Evolutionary conservation across 2,888 invertebrate genomes (phyloP).

Genomic region (Antheraea assamensis): DNA sequence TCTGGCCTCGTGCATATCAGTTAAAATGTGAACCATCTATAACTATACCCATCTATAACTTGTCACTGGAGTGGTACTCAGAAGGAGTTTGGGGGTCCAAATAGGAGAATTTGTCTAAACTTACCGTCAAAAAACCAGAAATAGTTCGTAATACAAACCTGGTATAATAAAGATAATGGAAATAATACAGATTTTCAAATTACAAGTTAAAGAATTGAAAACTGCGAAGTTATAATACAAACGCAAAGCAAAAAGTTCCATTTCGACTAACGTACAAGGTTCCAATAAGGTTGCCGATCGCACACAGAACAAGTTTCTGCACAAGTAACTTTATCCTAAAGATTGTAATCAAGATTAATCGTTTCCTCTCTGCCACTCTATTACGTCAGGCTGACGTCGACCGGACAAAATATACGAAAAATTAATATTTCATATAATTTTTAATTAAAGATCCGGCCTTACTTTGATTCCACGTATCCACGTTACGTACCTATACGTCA

Average conservation of each 20-base stretch:
- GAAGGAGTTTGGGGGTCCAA: neutral
- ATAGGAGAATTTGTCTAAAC: neutral
- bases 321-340: conserved; percentile 42
- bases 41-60: neutral
- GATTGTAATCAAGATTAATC: conserved; percentile 55
- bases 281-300: conserved; percentile 27
- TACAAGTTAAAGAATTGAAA: neutral
- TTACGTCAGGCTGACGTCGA: conserved; percentile 19
- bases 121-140: neutral
- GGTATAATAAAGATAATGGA: neutral
- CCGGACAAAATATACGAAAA: conserved; percentile 8
- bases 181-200: neutral
- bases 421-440: neutral
- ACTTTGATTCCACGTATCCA: neutral
- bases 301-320: conserved; percentile 41
- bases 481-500: neutral
- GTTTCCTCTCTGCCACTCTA: conserved; percentile 39
- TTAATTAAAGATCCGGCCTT: neutral
- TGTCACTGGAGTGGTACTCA: neutral
- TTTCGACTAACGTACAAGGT: conserved; percentile 16
- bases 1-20: conserved; percentile 7
- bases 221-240: neutral
- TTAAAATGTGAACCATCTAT: neutral
- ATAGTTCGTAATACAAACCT: neutral
- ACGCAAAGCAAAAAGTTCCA: conserved; percentile 1